Evolutionary conservation across 2,113 vertebrate genomes (phyloP), one percentile per base, ranked within the genome.

Genomic region (Xiphophorus couchianus): DNA sequence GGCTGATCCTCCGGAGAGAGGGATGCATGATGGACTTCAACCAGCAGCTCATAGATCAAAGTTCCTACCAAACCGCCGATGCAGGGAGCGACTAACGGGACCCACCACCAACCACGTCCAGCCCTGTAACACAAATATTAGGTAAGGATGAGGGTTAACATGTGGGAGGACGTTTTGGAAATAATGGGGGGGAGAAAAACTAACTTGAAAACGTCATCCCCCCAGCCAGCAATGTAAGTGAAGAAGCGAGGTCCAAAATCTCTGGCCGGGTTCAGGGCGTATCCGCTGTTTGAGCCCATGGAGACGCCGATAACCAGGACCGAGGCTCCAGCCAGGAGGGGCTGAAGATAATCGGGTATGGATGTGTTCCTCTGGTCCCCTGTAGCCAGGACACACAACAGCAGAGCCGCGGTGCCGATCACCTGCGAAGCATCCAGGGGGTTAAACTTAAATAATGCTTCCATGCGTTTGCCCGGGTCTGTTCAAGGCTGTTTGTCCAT

Each of bases 21-120:
- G 0, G 76, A 61, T 0, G 95, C 93, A 67, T 95, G 93, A 68
- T 97, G 96, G 29, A 94, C 83, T 31, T 90, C 95, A 66, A 96
- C 90, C 71, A 94, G 74, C 76, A 96, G 80, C 79, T 95, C 90
- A 25, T 96, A 97, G 2, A 93, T 64, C 19, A 66, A 74, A 0
- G 94, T 84, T 28, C 96, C 96, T 12, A 95, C 35, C 0, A 88
- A 31, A 0, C 90, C 90, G 0, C 96, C 95, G 0, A 94, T 30
- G 82, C 93, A 88, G 0, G 96, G 95, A 1, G 94, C 96, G 68
- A 95, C 92, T 62, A 96, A 58, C 0, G 96, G 97, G 8, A 97
- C 93, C 96, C 97, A 97, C 96, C 96, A 97, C 96, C 97, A 97
- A 0, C 93, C 89, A 1, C 89, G 89, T 30, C 96, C 95, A 27